A percentile compares a stretch with the other conserved stretches of the same genome.
Evolutionary conservation across 2,888 invertebrate species (phyloP).

Genomic region (Lomographa bimaculata): DNA sequence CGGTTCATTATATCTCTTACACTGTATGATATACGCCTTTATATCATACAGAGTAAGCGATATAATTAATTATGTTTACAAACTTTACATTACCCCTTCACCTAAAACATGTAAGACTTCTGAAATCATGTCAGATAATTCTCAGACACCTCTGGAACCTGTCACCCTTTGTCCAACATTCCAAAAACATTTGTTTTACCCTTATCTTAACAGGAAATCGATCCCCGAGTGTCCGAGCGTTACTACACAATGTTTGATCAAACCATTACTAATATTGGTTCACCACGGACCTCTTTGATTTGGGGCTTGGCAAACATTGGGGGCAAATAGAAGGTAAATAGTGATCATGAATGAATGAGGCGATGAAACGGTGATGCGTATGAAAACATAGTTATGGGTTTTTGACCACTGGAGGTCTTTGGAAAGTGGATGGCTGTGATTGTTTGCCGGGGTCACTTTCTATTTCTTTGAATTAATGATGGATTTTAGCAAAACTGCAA

Average conservation of each 20-base stretch:
- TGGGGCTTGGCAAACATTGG: constrained; percentile 36
- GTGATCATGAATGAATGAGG: constrained; percentile 41
- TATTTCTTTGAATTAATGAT: too few relatives aligned
- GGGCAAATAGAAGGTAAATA: constrained; percentile 42
- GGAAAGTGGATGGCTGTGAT: not conserved
- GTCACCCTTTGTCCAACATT: constrained; percentile 36
- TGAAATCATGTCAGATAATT: too few relatives aligned
- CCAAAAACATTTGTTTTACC: constrained; percentile 41
- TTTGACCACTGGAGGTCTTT: constrained; percentile 3
- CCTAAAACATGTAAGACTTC: too few relatives aligned
- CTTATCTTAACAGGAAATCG: constrained; percentile 60
- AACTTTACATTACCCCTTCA: too few relatives aligned
- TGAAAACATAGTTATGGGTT: constrained; percentile 23
- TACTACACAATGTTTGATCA: constrained; percentile 46
- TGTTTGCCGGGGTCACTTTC: too few relatives aligned
- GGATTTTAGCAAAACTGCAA: too few relatives aligned
- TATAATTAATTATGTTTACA: too few relatives aligned
- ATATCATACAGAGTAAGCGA: too few relatives aligned
- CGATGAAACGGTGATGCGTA: constrained; percentile 26
- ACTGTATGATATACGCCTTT: too few relatives aligned
- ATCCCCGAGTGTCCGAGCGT: constrained; percentile 45
- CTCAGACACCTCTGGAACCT: constrained; percentile 24
- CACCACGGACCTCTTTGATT: constrained; percentile 49
- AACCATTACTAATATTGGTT: constrained; percentile 49
- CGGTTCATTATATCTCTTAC: too few relatives aligned